Evolutionary conservation across 53 echinoderm and acorn worm species (phyloP).

Genomic region (Temnopleurus reevesii): DNA sequence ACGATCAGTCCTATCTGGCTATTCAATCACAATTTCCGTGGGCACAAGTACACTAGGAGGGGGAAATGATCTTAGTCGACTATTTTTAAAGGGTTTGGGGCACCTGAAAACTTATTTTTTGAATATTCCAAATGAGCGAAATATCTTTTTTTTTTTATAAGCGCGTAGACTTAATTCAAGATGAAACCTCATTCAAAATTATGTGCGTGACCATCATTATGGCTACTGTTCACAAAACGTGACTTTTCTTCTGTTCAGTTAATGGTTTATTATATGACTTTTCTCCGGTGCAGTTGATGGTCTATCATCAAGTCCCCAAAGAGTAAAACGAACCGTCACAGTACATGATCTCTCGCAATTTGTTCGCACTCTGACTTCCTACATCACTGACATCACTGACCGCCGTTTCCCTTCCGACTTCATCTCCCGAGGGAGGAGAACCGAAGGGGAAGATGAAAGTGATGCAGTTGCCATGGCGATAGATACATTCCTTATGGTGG

Average conservation of each 20-base stretch:
- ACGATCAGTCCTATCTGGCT: too few species aligned
- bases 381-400: not conserved
- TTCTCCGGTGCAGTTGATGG: too few species aligned
- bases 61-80: too few species aligned
- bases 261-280: not conserved
- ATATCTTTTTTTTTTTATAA: too few species aligned
- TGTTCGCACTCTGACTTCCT: not conserved
- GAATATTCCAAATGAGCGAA: too few species aligned
- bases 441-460: not conserved
- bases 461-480: not conserved
- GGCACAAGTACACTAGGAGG: too few species aligned
- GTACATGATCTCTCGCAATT: not conserved
- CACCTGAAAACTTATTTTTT: too few species aligned
- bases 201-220: too few species aligned
- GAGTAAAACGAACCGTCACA: not conserved
- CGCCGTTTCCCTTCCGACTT: not conserved
- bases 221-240: conserved; percentile 22
- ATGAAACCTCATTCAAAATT: too few species aligned
- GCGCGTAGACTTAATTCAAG: too few species aligned
- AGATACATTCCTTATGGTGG: not conserved
- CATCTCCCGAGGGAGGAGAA: not conserved
- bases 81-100: too few species aligned
- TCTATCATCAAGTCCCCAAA: not conserved
- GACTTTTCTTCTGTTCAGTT: not conserved
- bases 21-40: too few species aligned